Base-by-base conservation (phyloP, 2,797 vertebrate genomes). In the Esox lucius region DNA sequence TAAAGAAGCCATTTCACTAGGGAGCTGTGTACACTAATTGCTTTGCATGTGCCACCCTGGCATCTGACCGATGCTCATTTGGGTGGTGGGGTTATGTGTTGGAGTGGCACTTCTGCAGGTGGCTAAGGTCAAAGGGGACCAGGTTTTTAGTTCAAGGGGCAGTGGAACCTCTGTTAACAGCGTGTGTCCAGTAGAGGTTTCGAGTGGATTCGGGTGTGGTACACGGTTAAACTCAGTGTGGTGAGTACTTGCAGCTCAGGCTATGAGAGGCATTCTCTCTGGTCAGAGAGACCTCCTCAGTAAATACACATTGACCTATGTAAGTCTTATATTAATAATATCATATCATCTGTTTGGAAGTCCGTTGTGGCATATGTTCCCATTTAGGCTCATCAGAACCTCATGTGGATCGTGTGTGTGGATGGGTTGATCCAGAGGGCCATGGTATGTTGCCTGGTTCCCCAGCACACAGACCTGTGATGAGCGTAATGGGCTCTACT, bases 321-420 rank as follows among this genome's bases (percentile, higher is more conserved):
- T 86, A 87, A 88, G 86, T 77, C 80, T 88, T 88, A 88, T 92
- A 92, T 93, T 94, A 94, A 93, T 94, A 94, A 93, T 88, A 91
- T 88, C 89, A 90, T 91, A 88, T 90, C 90, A 92, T 93, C 92
- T 93, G 91, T 93, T 86, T 81, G 83, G 85, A 89, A 87, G 91
- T 89, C 88, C 84, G 89, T 73, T 76, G 83, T 77, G 83, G 82
- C 93, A 94, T 88, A 80, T 94, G 94, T 90, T 91, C 93, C 84
- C 78, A 85, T 80, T 95, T 93, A 93, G 82, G 73, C 80, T 90
- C 89, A 93, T 92, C 86, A 89, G 88, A 94, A 89, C 90, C 86
- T 89, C 85, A 93, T 93, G 92, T 91, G 70, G 72, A 82, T 87
- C 26, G 9, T 13, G 66, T 8, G 62, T 42, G 39, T 42, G 39